Evolutionary conservation across 2,888 invertebrate genomes (phyloP), one percentile per base, ranked within the genome.

Genomic region (Drosophila yooni): DNA sequence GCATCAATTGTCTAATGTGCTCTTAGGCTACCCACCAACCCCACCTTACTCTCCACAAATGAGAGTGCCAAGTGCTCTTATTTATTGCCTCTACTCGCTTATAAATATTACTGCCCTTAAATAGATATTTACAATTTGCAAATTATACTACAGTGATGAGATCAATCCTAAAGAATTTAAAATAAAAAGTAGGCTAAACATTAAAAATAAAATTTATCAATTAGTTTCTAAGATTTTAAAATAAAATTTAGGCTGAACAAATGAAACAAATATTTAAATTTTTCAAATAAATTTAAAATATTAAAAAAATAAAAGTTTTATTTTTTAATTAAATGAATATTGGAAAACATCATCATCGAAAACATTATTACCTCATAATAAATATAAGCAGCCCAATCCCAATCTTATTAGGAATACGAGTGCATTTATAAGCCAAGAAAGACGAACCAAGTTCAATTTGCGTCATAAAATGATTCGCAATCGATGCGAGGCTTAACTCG

Each of bases 1-100:
- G 72, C 70, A 78, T 64, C 58, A 74, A 75, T 72, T 79, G 65
- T 79, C 67, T 70, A 68, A 71, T 70, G 58, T 52, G 70, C 73
- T 60, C 56, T 43, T 61, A 43, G 5, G n/a, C 25, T 50, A 54
- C 25, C 59, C 31, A 27, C 46, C 25, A 18, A 31, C 2, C n/a
- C 52, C 29, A 34, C 25, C 27, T 33, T 31, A 48, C n/a, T 7
- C 33, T 36, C n/a, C 25, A 18, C 10, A 43, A 43, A 34, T 33
- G 13, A 50, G 5, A 43, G n/a, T 27, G 10, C 58, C 36, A 13
- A 27, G 25, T 56, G 36, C 13, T 31, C 27, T 18, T 33, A 61
- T 70, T 51, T 70, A 61, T 70, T 43, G 57, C 50, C 38, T 52
- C 18, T 21, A 31, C 27, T 13, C 18, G 33, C 7, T 38, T 18